Base-by-base conservation (phyloP, 2,113 vertebrate species). In the Thinocorus orbignyianus region DNA sequence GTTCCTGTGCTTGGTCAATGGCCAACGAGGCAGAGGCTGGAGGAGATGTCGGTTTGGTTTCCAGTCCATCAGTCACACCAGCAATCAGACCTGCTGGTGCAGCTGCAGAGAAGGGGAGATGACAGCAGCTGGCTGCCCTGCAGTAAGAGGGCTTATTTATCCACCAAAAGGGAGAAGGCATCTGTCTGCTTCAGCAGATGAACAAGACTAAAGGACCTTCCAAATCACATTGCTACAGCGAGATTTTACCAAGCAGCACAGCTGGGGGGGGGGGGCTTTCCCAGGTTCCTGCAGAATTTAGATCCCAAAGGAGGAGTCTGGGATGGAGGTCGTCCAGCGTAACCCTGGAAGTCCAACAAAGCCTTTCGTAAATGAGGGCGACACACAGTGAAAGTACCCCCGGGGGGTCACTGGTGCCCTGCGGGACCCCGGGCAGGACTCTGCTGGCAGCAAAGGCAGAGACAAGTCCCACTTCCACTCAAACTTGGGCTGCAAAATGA, bases 101-200 rank as follows among this genome's bases (percentile, higher is more conserved):
- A 30, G 86, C 5, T 9, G 77, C 4, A 44, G 52, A 12, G 71
- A 74, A 54, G 51, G 58, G 89, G 39, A 60, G 31, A 39, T 24
- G 86, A 17, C 86, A 94, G 95, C 90, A 89, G 93, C 58, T 65
- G 58, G 9, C 77, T 81, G 87, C 93, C 87, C 87, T 11, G 72
- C 28, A 44, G 9, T 24, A 9, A 44, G 73, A 44, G 10, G 42
- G 46, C 48, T 66, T 58, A 46, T 71, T 81, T 4, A 3, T 5
- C 30, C 84, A 22, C 49, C 4, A 17, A 70, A 44, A 31, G 49
- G 76, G 54, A 81, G 51, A n/a, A 52, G 87, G 19, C 72, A 84
- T 73, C 86, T 86, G 64, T 73, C 77, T 10, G 48, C 64, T 61
- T 49, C 58, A 46, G 73, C 51, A 17, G 4, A 6, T 6, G 41